A percentile compares a stretch with the other conserved stretches of the same genome.
phyloP scores from a whole-genome alignment of 2,888 invertebrate genomes.

The Drosophila lutescens region DNA sequence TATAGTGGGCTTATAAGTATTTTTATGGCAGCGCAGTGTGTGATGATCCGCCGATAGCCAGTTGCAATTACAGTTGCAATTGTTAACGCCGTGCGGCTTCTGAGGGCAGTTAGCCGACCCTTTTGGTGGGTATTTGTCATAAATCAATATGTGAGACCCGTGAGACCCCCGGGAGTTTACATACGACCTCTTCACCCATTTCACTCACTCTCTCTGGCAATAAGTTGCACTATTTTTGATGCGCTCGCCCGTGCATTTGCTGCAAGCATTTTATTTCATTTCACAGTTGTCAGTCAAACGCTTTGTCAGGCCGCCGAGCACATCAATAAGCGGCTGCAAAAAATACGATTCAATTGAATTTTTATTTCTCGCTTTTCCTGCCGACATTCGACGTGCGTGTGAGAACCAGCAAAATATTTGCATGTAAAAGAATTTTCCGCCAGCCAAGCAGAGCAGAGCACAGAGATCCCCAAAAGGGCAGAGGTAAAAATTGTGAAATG shows the following conservation, averaged over 20 bases:
- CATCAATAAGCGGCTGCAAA: constrained; percentile 54
- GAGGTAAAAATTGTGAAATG: constrained; percentile 39
- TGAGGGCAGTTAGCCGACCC: constrained; percentile 49
- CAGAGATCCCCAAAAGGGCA: not conserved
- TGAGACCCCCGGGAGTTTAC: not conserved
- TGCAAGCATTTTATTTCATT: constrained; percentile 41
- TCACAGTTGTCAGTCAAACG: constrained; percentile 62
- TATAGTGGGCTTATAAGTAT: not conserved
- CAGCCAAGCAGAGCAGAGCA: constrained; percentile 7
- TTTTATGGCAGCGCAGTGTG: constrained; percentile 17
- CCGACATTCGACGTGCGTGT: constrained; percentile 11
- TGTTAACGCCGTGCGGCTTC: constrained; percentile 43
- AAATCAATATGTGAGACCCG: constrained; percentile 61
- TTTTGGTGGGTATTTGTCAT: constrained; percentile 55
- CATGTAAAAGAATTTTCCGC: constrained; percentile 49
- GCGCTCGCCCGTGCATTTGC: constrained; percentile 46
- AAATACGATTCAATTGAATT: constrained; percentile 52
- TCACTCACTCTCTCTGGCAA: constrained; percentile 5
- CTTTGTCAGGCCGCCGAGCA: constrained; percentile 59
- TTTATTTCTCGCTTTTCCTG: constrained; percentile 34
- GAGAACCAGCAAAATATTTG: constrained; percentile 46
- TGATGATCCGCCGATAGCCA: constrained; percentile 29
- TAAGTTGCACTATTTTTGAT: constrained; percentile 58
- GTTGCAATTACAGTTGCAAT: constrained; percentile 43
- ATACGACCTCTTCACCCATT: not conserved